Percentiles rank a stretch among this genome's conserved stretches.
phyloP scores from a whole-genome alignment of 2,113 vertebrate genomes.

The Propithecus coquereli region DNA sequence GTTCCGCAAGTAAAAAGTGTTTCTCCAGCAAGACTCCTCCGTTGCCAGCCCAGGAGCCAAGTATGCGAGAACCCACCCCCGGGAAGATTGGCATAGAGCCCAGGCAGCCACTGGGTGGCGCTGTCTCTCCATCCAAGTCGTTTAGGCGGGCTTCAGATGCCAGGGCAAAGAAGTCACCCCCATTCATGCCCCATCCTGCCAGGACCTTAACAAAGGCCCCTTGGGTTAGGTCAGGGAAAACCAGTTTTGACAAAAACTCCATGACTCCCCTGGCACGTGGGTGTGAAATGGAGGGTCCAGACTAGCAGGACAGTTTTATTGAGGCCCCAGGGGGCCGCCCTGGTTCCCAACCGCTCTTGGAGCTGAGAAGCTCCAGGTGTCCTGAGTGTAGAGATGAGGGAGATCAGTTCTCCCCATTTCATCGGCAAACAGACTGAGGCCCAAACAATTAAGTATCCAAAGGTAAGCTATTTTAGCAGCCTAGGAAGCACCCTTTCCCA shows the following conservation, averaged over 20 bases:
- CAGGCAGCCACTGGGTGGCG: slow-evolving; percentile 67
- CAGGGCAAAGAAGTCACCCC: slow-evolving; percentile 72
- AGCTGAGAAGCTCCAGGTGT: neutral
- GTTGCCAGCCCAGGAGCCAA: neutral
- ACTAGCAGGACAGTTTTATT: neutral
- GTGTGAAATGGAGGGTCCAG: slow-evolving; percentile 29
- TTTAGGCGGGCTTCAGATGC: slow-evolving; percentile 47
- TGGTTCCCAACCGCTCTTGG: neutral
- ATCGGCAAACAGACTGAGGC: slow-evolving; percentile 1
- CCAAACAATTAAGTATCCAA: neutral
- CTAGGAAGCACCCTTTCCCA: neutral
- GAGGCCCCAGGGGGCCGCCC: neutral
- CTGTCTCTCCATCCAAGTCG: slow-evolving; percentile 65
- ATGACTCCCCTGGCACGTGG: neutral
- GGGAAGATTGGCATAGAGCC: slow-evolving; percentile 3
- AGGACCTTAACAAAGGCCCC: slow-evolving; percentile 67
- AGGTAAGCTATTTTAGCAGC: neutral
- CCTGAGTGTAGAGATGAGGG: neutral
- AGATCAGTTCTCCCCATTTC: slow-evolving; percentile 24
- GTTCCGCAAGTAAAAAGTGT: neutral
- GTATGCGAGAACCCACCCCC: neutral
- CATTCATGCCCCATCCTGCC: slow-evolving; percentile 71
- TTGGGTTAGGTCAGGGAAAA: slow-evolving; percentile 68
- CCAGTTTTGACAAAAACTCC: slow-evolving; percentile 61
- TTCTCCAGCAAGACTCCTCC: neutral